Evolutionary conservation across 2,888 invertebrate species (phyloP).

Genomic region (Artemia sinica): DNA sequence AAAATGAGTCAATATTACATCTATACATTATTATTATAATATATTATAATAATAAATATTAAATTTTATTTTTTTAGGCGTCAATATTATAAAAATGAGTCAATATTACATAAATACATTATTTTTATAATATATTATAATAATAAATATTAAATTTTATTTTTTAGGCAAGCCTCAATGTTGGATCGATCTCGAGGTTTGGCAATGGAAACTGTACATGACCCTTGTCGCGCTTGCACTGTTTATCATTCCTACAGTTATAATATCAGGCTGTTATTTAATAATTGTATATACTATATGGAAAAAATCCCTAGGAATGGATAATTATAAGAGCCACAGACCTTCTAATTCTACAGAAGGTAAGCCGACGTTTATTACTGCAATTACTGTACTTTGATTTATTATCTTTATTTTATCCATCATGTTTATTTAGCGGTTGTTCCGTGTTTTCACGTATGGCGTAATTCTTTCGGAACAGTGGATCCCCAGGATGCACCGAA

Average conservation of each 20-base stretch:
- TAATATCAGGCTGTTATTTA: conserved; percentile 74
- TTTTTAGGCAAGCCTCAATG: conserved; percentile 52
- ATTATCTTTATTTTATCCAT: neutral
- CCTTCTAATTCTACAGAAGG: conserved; percentile 22
- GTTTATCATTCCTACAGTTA: conserved; percentile 66
- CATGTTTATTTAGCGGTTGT: too few species aligned
- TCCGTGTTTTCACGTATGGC: too few species aligned
- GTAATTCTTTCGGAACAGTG: too few species aligned
- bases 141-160: too few species aligned
- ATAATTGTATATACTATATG: conserved; percentile 82
- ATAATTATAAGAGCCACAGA: conserved; percentile 27
- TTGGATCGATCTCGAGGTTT: conserved; percentile 64
- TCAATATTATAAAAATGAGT: too few species aligned
- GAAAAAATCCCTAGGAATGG: conserved; percentile 57
- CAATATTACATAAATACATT: too few species aligned
- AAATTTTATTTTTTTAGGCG: conserved; percentile 35
- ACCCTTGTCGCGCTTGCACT: conserved; percentile 58
- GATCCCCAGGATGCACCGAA: too few species aligned
- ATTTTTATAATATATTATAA: too few species aligned
- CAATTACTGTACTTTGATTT: neutral
- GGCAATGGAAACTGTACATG: conserved; percentile 76
- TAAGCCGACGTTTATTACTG: neutral
- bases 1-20: too few species aligned
- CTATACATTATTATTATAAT: too few species aligned
- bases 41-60: too few species aligned